Evolutionary conservation across 2,113 vertebrate genomes (phyloP).

Genomic region (Peromyscus californicus): DNA sequence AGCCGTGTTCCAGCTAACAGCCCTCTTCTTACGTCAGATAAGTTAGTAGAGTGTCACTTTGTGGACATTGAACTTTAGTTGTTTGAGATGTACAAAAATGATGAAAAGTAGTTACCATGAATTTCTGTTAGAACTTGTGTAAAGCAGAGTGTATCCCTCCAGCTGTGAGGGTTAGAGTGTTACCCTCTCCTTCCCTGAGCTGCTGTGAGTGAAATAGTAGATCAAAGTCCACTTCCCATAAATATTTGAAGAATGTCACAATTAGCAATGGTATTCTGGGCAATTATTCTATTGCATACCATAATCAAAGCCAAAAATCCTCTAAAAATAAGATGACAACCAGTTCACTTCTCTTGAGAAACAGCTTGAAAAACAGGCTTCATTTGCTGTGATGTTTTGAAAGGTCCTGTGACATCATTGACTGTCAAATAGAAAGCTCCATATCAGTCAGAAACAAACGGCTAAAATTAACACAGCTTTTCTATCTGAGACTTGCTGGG

Average conservation of each 20-base stretch:
- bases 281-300: slow-evolving; percentile 8
- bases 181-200: slow-evolving; percentile 13
- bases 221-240: slow-evolving; percentile 78
- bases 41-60: not conserved
- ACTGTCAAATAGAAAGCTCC: slow-evolving; percentile 12
- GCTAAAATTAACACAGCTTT: slow-evolving; percentile 6
- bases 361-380: not conserved
- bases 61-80: not conserved
- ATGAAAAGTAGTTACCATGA: not conserved
- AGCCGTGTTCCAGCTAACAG: not conserved
- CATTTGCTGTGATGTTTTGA: not conserved
- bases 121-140: not conserved
- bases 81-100: slow-evolving; percentile 28
- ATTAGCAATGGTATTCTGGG: slow-evolving; percentile 46
- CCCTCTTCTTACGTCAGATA: not conserved
- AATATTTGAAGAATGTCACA: slow-evolving; percentile 83
- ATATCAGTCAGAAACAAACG: slow-evolving; percentile 20
- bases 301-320: slow-evolving; percentile 63
- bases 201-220: slow-evolving; percentile 66
- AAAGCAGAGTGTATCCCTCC: slow-evolving; percentile 26
- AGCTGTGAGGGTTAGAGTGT: slow-evolving; percentile 71
- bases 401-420: not conserved
- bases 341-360: slow-evolving; percentile 7
- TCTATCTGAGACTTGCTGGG: not conserved
- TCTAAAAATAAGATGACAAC: not conserved